phyloP scores from a whole-genome alignment of 2,797 vertebrate species.

The Coranthus polyacanthus region DNA sequence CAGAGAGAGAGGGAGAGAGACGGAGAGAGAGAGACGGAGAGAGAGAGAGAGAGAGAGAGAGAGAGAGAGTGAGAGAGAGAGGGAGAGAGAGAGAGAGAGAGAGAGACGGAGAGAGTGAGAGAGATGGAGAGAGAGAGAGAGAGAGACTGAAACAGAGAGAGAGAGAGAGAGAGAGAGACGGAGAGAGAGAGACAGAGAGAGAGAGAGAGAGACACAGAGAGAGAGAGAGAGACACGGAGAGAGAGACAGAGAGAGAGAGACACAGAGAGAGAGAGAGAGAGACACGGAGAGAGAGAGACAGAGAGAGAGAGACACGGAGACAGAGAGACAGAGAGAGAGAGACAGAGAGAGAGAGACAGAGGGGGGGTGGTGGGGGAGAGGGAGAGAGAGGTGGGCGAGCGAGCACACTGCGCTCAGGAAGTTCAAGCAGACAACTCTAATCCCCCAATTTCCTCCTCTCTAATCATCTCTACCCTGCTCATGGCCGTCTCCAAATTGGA shows the following conservation, averaged over 20 bases:
- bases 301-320: too few species aligned
- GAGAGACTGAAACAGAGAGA: not conserved
- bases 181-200: slow-evolving; percentile 1
- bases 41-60: not conserved
- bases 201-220: not conserved
- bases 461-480: slow-evolving; percentile 95
- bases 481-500: slow-evolving; percentile 91
- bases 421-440: slow-evolving; percentile 98
- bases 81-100: not conserved
- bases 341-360: not conserved
- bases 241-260: not conserved
- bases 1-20: not conserved
- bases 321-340: not conserved
- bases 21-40: not conserved
- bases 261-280: too few species aligned
- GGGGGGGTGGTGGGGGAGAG: not conserved
- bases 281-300: not conserved
- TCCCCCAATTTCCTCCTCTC: slow-evolving; percentile 99
- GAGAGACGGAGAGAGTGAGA: slow-evolving; percentile 1
- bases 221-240: too few species aligned
- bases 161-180: not conserved
- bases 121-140: not conserved
- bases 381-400: slow-evolving; percentile 24
- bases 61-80: too few species aligned
- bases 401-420: slow-evolving; percentile 91